A percentile compares a stretch with the other conserved stretches of the same genome.
phyloP scores from a whole-genome alignment of 2,113 vertebrate species.

The Neolamprologus variostigma region DNA sequence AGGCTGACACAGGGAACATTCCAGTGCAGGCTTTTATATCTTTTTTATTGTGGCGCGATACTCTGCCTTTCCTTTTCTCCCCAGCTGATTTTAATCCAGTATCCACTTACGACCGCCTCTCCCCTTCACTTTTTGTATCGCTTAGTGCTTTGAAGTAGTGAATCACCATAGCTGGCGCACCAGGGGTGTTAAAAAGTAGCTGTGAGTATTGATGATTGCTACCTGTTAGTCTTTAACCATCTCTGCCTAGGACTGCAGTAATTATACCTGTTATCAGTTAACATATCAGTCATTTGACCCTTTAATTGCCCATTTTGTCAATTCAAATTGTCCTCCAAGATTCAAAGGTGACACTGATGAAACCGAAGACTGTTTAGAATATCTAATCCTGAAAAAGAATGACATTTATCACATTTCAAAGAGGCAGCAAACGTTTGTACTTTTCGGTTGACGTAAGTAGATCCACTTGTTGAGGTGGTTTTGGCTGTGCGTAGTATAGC shows the following conservation, averaged over 20 bases:
- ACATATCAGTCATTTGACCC: background rate
- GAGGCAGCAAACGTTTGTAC: background rate
- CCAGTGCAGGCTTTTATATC: conserved; percentile 34
- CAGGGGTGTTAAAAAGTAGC: conserved; percentile 15
- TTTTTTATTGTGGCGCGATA: conserved; percentile 18
- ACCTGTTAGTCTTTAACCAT: background rate
- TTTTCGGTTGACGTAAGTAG: background rate
- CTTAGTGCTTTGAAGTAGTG: conserved; percentile 28
- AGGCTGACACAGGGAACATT: conserved; percentile 49
- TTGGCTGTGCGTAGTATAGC: background rate
- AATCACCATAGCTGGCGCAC: conserved; percentile 32
- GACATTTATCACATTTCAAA: background rate
- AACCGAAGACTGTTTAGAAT: background rate
- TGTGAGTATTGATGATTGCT: background rate
- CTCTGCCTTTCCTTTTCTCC: background rate
- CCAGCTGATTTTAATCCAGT: conserved; percentile 28
- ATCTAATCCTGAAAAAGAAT: background rate
- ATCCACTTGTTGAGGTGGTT: background rate
- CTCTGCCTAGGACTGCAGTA: background rate
- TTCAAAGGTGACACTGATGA: background rate
- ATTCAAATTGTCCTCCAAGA: background rate
- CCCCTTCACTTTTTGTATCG: background rate
- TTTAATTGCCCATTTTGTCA: background rate
- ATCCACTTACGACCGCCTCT: background rate
- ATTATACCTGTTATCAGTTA: background rate